phyloP scores from a whole-genome alignment of 2,888 invertebrate genomes.

The Sminthurinus aureus region DNA sequence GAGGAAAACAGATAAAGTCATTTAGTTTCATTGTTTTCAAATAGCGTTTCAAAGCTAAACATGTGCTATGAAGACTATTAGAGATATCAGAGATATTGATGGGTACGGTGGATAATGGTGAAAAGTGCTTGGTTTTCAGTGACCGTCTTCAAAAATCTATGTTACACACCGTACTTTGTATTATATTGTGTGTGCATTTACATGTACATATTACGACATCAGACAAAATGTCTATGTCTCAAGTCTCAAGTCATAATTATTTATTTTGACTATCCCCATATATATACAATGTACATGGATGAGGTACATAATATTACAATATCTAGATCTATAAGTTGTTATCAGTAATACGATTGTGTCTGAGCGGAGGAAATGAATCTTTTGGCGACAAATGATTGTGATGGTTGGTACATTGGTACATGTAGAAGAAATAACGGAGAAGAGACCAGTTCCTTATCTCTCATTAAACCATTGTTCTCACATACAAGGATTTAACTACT shows the following conservation, averaged over 20 bases:
- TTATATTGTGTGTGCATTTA: too few species aligned
- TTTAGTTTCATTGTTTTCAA: too few species aligned
- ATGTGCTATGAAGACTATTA: too few species aligned
- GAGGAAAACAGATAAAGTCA: too few species aligned
- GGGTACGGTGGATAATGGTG: too few species aligned
- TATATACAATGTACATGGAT: background rate
- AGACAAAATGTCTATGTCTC: background rate
- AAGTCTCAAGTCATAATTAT: background rate
- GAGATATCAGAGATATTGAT: too few species aligned
- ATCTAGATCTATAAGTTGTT: too few species aligned
- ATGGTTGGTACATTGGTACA: background rate
- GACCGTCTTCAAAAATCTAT: too few species aligned
- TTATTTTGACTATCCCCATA: background rate
- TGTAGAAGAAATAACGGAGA: background rate
- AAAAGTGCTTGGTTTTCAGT: too few species aligned
- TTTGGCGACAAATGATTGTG: conserved; percentile 12
- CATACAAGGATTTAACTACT: conserved; percentile 24
- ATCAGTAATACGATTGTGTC: background rate
- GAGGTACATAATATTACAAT: background rate
- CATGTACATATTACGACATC: too few species aligned
- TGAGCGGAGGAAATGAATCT: background rate
- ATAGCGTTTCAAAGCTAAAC: too few species aligned
- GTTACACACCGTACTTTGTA: too few species aligned
- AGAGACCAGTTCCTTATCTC: conserved; percentile 31
- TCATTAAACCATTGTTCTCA: conserved; percentile 20